Conservation (phyloP, 1,140 invertebrate species). For the Cydia fagiglandana region DNA sequence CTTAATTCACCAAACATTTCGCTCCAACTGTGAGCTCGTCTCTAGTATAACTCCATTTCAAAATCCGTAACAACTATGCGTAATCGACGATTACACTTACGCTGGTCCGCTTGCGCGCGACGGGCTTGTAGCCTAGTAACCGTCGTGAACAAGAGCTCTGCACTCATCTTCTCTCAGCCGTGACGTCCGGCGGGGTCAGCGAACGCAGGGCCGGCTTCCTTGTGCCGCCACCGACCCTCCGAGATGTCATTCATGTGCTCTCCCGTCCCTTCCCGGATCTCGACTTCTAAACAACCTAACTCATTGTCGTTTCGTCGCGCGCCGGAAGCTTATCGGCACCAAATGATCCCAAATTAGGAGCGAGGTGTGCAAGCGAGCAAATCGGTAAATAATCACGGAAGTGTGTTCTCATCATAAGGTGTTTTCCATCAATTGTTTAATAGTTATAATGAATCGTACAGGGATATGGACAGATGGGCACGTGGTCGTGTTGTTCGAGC, state of each 20-base stretch:
- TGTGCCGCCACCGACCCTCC: constrained; percentile 62
- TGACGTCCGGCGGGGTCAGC: constrained; percentile 75
- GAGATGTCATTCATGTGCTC: constrained; percentile 65
- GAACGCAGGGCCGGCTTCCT: constrained; percentile 71
- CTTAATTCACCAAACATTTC: not conserved
- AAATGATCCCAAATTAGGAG: constrained; percentile 25
- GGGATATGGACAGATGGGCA: constrained; percentile 52
- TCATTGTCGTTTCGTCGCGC: constrained; percentile 27
- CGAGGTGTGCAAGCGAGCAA: constrained; percentile 18
- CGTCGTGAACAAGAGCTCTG: constrained; percentile 35
- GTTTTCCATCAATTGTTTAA: constrained; percentile 6
- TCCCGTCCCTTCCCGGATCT: constrained; percentile 45
- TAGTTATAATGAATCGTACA: constrained; percentile 38
- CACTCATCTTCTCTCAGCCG: constrained; percentile 68
- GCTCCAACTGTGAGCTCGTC: not conserved
- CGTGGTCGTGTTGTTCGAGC: constrained; percentile 46
- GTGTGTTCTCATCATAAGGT: not conserved
- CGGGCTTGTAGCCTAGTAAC: not conserved
- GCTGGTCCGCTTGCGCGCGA: not conserved
- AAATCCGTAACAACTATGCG: not conserved
- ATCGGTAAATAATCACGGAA: constrained; percentile 33
- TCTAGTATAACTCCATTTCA: not conserved
- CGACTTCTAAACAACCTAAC: constrained; percentile 33
- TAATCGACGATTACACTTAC: constrained; percentile 10
- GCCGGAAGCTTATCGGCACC: constrained; percentile 26